Conservation (phyloP, 1,140 invertebrate species). For the Streblospio benedicti region DNA sequence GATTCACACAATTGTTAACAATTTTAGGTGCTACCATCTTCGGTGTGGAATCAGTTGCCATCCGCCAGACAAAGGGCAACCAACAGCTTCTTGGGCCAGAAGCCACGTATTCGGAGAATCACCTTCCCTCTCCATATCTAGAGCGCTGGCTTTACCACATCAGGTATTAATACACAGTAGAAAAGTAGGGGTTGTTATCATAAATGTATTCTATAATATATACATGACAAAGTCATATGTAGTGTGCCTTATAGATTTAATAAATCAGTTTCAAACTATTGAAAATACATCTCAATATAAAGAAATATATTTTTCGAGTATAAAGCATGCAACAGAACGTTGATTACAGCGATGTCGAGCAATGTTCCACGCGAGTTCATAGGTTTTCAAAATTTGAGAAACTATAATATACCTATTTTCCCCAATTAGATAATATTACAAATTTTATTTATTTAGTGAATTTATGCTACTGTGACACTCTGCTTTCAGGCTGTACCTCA, state of each 20-base stretch:
- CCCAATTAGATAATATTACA: too few relatives aligned
- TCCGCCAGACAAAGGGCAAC: background rate
- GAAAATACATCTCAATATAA: too few relatives aligned
- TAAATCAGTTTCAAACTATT: too few relatives aligned
- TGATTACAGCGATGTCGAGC: too few relatives aligned
- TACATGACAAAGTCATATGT: background rate
- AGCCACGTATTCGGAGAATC: conserved; percentile 2
- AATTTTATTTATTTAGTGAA: too few relatives aligned
- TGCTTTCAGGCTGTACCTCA: conserved; percentile 7
- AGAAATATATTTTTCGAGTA: too few relatives aligned
- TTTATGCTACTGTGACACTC: too few relatives aligned
- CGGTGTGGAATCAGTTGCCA: conserved; percentile 10
- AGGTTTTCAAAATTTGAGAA: too few relatives aligned
- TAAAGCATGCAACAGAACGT: too few relatives aligned
- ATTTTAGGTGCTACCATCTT: conserved; percentile 13
- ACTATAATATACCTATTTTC: too few relatives aligned
- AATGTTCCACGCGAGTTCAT: too few relatives aligned
- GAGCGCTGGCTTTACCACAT: conserved; percentile 9
- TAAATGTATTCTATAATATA: background rate
- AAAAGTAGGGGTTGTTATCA: background rate
- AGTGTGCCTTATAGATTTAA: too few relatives aligned
- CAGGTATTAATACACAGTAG: background rate
- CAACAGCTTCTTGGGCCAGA: conserved; percentile 7
- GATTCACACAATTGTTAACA: background rate
- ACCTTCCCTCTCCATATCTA: background rate